These are phyloP conservation scores for Andrena flavipes DNA, from an alignment of 2,888 invertebrate genomes.

Conservation along the genomic window DNA sequence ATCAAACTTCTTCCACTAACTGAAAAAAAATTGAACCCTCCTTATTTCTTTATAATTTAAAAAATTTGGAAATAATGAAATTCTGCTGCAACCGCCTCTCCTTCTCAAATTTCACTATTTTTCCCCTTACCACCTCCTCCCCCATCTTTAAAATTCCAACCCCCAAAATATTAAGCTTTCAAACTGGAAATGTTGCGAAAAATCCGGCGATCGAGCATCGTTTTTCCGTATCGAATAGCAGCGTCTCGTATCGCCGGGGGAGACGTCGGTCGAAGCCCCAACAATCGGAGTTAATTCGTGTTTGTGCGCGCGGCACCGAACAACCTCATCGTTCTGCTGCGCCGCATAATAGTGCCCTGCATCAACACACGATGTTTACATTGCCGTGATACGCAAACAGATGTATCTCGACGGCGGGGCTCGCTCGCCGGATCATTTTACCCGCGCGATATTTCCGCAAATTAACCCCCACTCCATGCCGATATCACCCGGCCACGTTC, in stretches of 20 bases:
- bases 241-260: not conserved
- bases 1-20: no score
- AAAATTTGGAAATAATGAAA: no score
- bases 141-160: not conserved
- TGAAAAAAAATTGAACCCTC: no score
- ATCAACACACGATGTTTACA: conserved; percentile 60
- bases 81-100: no score
- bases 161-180: not conserved
- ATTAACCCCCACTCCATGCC: conserved; percentile 16
- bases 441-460: conserved; percentile 46
- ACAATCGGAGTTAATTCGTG: conserved; percentile 53
- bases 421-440: conserved; percentile 51
- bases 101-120: no score
- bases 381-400: conserved; percentile 55
- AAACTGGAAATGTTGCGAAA: conserved; percentile 1
- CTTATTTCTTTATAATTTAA: no score
- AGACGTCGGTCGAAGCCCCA: conserved; percentile 36
- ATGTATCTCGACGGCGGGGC: conserved; percentile 23
- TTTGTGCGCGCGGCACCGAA: conserved; percentile 35
- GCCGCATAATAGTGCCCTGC: conserved; percentile 51
- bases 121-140: no score
- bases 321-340: conserved; percentile 26
- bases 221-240: conserved; percentile 36
- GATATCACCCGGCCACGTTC: not conserved
- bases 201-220: conserved; percentile 37